These are phyloP conservation scores for Diadumene lineata DNA, from an alignment of 92 coral and sea anemone genomes.

Conservation along the genomic window DNA sequence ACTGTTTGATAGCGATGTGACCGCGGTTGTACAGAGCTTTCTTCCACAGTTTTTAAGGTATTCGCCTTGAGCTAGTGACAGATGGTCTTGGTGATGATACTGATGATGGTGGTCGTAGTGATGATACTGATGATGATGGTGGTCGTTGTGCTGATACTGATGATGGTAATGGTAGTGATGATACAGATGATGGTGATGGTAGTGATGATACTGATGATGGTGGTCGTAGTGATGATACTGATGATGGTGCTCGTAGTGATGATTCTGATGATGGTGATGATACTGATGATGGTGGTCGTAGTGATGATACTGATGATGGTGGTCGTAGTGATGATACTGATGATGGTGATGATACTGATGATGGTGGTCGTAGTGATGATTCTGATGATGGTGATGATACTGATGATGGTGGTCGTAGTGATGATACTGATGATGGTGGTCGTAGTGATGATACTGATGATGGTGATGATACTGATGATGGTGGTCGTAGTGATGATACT, in stretches of 20 bases:
- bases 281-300: not conserved
- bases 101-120: not conserved
- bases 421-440: not conserved
- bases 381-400: not conserved
- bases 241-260: not conserved
- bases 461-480: slow-evolving; percentile 2
- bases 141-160: not conserved
- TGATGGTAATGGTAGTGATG: not conserved
- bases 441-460: not conserved
- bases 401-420: not conserved
- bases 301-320: not conserved
- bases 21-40: slow-evolving; percentile 41
- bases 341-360: not conserved
- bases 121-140: not conserved
- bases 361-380: not conserved
- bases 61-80: too few species aligned
- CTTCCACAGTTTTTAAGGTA: slow-evolving; percentile 80
- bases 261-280: not conserved
- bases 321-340: not conserved
- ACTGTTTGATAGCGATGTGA: slow-evolving; percentile 49
- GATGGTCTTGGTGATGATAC: not conserved
- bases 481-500: not conserved
- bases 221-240: not conserved
- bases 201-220: not conserved
- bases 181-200: not conserved